A percentile compares a stretch with the other conserved stretches of the same genome.
Evolutionary conservation across 2,797 vertebrate genomes (phyloP).

Genomic region (Nannoperca obscura): DNA sequence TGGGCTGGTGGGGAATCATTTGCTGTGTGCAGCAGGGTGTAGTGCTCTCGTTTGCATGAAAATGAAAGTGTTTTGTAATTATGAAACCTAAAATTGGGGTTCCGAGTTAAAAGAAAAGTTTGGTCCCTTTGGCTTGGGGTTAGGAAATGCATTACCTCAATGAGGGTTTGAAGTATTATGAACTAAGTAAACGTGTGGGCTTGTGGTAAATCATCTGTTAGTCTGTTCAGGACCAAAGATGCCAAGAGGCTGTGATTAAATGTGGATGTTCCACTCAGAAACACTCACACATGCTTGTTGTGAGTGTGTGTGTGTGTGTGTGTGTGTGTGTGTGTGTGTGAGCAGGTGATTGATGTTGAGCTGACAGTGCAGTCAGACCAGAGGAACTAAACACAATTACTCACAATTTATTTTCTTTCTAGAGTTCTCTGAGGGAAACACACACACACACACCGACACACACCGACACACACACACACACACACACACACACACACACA

Average conservation of each 20-base stretch:
- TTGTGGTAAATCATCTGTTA: conserved; percentile 6
- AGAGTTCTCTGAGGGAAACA: neutral
- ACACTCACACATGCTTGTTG: neutral
- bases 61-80: too few species aligned
- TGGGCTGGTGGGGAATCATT: too few species aligned
- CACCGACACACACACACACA: conserved; percentile 24
- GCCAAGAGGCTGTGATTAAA: conserved; percentile 16
- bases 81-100: neutral
- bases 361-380: conserved; percentile 41
- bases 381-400: conserved; percentile 46
- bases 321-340: conserved; percentile 19
- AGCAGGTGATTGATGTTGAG: conserved; percentile 43
- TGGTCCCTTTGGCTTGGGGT: neutral
- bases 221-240: conserved; percentile 9
- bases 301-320: neutral
- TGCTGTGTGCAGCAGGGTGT: neutral
- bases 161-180: neutral
- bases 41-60: neutral
- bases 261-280: neutral
- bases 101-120: neutral
- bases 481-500: neutral
- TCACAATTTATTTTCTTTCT: conserved; percentile 40
- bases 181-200: neutral
- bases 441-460: conserved; percentile 12
- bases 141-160: neutral